Percentiles rank a stretch among this genome's conserved stretches.
Conservation (phyloP, 2,797 vertebrate genomes). For the Enteromius paludinosus region DNA sequence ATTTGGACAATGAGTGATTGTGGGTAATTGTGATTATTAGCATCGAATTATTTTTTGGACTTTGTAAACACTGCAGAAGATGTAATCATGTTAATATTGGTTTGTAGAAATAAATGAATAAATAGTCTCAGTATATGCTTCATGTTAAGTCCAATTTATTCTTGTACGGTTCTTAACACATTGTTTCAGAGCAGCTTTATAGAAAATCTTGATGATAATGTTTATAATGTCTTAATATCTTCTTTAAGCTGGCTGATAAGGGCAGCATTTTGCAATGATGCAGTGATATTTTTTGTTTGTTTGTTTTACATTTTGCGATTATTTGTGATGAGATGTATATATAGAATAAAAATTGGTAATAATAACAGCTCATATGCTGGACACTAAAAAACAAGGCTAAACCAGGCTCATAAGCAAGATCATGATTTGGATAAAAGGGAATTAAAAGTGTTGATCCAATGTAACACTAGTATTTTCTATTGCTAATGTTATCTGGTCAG, state of each 20-base stretch:
- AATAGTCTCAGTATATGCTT: neutral
- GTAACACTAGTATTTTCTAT: neutral
- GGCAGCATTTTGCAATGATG: neutral
- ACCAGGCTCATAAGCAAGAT: neutral
- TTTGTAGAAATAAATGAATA: neutral
- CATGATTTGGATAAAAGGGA: neutral
- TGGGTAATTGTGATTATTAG: neutral
- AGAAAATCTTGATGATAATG: neutral
- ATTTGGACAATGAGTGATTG: neutral
- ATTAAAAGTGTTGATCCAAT: neutral
- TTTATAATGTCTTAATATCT: no score
- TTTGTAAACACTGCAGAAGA: neutral
- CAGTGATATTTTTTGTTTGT: neutral
- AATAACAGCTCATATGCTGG: neutral
- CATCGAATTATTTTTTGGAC: neutral
- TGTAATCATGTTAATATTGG: neutral
- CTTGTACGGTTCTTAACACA: neutral
- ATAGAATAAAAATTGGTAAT: neutral
- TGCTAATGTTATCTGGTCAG: slow-evolving; percentile 11
- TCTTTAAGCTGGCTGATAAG: neutral
- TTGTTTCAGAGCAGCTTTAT: neutral
- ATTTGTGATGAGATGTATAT: neutral
- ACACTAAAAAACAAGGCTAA: neutral
- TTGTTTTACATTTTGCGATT: accelerated
- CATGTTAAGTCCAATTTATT: neutral